These are phyloP conservation scores for Torymus auratus DNA, from an alignment of 2,888 invertebrate genomes.

Conservation along the genomic window DNA sequence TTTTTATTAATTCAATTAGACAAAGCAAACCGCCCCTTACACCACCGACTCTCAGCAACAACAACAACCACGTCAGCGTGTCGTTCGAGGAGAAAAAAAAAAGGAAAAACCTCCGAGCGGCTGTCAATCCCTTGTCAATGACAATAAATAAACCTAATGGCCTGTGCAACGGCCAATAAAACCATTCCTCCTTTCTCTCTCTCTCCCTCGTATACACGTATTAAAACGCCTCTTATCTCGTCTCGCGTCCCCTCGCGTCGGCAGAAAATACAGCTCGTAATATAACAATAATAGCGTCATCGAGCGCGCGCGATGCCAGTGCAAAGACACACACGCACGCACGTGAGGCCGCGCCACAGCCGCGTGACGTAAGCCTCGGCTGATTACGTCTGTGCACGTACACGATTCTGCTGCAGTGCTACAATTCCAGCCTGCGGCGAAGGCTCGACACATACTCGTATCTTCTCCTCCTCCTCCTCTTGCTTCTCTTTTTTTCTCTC, in stretches of 20 bases:
- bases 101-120: no score
- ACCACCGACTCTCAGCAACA: no score
- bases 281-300: slow-evolving; percentile 37
- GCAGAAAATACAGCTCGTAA: neutral
- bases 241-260: neutral
- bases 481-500: neutral
- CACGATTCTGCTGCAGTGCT: slow-evolving; percentile 27
- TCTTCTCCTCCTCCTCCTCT: neutral
- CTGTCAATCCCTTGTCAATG: neutral
- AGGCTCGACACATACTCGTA: slow-evolving; percentile 31
- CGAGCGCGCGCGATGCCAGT: neutral
- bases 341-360: no score
- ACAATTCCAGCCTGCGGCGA: slow-evolving; percentile 33
- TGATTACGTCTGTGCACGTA: slow-evolving; percentile 63
- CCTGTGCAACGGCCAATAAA: neutral
- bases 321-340: slow-evolving; percentile 14
- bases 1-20: no score
- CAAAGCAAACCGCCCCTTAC: no score
- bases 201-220: neutral
- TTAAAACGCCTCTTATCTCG: slow-evolving; percentile 1
- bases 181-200: no score
- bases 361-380: slow-evolving; percentile 63
- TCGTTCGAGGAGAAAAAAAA: neutral
- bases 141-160: slow-evolving; percentile 12
- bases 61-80: neutral